Base-by-base conservation (phyloP, 2,113 vertebrate genomes). In the Xenopus borealis region DNA sequence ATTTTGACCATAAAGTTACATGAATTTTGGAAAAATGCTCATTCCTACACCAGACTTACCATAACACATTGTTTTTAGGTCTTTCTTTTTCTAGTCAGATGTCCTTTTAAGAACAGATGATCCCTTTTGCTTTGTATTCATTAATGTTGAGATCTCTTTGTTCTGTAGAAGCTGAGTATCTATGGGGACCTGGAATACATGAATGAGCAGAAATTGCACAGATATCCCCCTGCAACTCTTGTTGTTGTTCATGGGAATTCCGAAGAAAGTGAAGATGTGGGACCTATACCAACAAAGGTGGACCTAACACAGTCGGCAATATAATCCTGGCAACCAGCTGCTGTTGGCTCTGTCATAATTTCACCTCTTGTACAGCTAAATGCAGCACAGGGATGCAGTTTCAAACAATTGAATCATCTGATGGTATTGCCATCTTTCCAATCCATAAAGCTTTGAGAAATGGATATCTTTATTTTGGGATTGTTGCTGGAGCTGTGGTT, bases 111-210 rank as follows among this genome's bases (percentile, higher is more conserved):
- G 17, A 19, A 16, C 17, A 10, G 17, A 10, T 9, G 17, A 58
- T 40, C 12, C 10, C 19, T 58, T 58, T 17, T 17, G 12, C n/a
- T 18, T 55, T 55, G 6, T n/a, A 55, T 16, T 10, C 4, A 55
- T 55, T 61, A 59, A 79, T 72, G 0, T 66, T 16, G 47, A 50
- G 47, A 4, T 18, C 13, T 78, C 86, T 27, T 82, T 44, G 23
- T 87, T 40, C 91, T 90, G 70, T 88, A 99, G 96, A 99, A 98
- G 82, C 84, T 99, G 85, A 99, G 96, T 87, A 98, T 99, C 82
- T 95, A 96, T 75, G 96, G 96, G 71, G 97, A 99, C 83, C 78
- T 91, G 84, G 95, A 99, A 63, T 94, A 91, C 76, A 78, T 93
- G 64, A 93, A 92, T 58, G 93, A 96, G 69, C 86, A 95, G 82